Percentiles rank a stretch among this genome's conserved stretches.
phyloP scores from a whole-genome alignment of 2,797 vertebrate genomes.

The Sphenopsis melanotis region DNA sequence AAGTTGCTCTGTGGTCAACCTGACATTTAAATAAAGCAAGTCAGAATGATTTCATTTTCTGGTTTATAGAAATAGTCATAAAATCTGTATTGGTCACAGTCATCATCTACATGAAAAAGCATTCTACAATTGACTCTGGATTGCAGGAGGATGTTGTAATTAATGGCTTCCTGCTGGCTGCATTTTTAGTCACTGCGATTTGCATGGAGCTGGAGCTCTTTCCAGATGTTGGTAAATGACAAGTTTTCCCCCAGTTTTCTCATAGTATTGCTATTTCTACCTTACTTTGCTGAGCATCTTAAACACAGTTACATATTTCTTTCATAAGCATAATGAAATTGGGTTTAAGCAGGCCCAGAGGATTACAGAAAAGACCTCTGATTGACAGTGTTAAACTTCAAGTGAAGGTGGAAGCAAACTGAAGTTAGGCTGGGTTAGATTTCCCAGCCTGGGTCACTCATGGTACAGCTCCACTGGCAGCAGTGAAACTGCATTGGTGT shows the following conservation, averaged over 20 bases:
- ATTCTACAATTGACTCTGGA: not conserved
- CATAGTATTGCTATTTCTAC: not conserved
- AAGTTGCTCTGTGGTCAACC: not conserved
- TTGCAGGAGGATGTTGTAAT: not conserved
- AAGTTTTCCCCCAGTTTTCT: not conserved
- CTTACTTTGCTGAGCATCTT: not conserved
- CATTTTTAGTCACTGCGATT: not conserved
- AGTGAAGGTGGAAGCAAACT: not conserved
- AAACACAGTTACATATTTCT: not conserved
- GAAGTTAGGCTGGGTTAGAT: not conserved
- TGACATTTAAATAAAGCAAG: slow-evolving; percentile 20
- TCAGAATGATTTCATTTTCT: not conserved
- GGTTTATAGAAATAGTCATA: not conserved
- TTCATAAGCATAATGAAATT: not conserved
- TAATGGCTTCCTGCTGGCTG: not conserved
- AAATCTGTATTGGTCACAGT: not conserved
- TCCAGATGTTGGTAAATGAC: not conserved
- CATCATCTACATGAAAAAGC: not conserved
- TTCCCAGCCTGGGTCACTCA: not conserved
- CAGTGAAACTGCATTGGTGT: not conserved
- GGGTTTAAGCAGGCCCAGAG: not conserved
- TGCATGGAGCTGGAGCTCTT: not conserved
- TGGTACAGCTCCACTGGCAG: not conserved
- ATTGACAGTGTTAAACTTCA: not conserved
- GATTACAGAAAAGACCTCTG: not conserved